Evolutionary conservation across 1,140 invertebrate species (phyloP), one percentile per base, ranked within the genome.

Genomic region (Drosophila lacertosa): DNA sequence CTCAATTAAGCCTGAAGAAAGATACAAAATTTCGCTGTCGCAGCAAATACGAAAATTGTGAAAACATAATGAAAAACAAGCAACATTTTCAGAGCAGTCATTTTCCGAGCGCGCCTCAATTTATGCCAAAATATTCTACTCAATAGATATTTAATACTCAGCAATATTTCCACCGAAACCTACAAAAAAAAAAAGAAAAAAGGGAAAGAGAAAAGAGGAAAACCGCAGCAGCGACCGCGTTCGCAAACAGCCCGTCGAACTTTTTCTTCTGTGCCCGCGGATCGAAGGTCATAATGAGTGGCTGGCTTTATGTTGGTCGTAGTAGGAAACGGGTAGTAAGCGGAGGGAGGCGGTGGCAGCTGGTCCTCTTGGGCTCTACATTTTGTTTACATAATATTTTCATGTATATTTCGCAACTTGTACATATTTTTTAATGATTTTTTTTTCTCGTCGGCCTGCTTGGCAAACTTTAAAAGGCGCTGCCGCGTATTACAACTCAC

Each of bases 101-200:
- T n/a, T n/a, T n/a, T n/a, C n/a, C n/a, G 16, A 37, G 42, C 29
- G 60, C 39, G 48, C 73, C 37, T 67, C 66, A 67, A 51, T 62
- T 60, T 62, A 42, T 60, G 51, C 64, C 55, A 47, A 59, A 35
- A 77, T 67, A 63, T 76, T 79, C 71, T 63, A 55, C 73, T 69
- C 82, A 84, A 84, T 84, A 86, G 81, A 86, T 81, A 88, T 86
- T 86, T 88, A 86, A 86, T 86, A 88, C 82, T 88, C 77, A 65
- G 70, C 74, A 72, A 64, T 50, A 45, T 88, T 74, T 68, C 24
- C 66, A 47, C 32, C 45, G 44, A 59, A 42, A 47, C n/a, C n/a
- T n/a, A 59, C 24, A 32, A 6, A 35, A 32, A 20, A 53, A 2
- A 10, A 37, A 62, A 59, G 29, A 47, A 62, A 47, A 5, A 9